These are phyloP conservation scores for Todus mexicanus DNA, from an alignment of 2,797 vertebrate species.

Conservation along the genomic window DNA sequence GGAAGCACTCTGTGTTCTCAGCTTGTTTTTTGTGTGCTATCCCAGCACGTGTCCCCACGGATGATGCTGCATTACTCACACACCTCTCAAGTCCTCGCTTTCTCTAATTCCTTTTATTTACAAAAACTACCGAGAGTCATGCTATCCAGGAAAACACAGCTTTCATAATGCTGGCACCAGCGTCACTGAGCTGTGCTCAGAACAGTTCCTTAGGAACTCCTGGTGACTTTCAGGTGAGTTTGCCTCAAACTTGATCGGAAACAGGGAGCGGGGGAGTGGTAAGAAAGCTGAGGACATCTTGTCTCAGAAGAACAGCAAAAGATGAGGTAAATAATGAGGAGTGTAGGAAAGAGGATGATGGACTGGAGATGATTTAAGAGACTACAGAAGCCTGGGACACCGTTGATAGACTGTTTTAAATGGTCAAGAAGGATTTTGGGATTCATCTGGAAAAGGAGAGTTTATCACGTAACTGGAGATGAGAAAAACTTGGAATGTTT, in stretches of 20 bases:
- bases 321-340: not conserved
- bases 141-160: conserved; percentile 35
- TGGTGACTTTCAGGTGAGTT: not conserved
- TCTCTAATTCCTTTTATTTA: conserved; percentile 36
- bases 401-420: not conserved
- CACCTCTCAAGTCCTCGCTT: not conserved
- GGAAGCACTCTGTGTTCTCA: not conserved
- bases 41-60: not conserved
- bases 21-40: conserved; percentile 1
- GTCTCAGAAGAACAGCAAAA: not conserved
- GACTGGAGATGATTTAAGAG: not conserved
- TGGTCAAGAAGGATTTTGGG: not conserved
- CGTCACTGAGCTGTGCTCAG: not conserved
- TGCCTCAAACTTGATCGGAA: not conserved
- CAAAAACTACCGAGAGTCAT: not conserved
- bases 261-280: not conserved
- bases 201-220: not conserved
- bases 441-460: not conserved
- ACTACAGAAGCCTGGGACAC: not conserved
- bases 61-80: conserved; percentile 55
- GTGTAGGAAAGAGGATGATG: not conserved
- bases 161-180: not conserved
- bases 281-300: not conserved
- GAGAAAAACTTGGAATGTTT: not conserved
- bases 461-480: not conserved